Evolutionary conservation across 2,888 invertebrate genomes (phyloP).

Genomic region (Agriopis marginaria): DNA sequence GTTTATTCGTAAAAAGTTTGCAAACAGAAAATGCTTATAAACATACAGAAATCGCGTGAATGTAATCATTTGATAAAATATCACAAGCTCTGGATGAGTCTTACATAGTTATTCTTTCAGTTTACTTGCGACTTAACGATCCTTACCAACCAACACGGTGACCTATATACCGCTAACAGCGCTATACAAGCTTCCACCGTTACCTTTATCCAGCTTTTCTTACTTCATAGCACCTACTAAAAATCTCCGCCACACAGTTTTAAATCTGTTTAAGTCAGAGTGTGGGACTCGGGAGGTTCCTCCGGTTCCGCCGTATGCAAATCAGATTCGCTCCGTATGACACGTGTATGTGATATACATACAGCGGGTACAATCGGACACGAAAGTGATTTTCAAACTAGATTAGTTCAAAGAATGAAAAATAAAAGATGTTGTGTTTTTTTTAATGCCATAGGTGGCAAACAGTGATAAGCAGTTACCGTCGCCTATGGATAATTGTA

Average conservation of each 20-base stretch:
- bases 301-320: constrained; percentile 43
- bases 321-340: constrained; percentile 33
- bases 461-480: too few species aligned
- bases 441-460: too few species aligned
- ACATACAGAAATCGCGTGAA: too few species aligned
- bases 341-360: constrained; percentile 26
- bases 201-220: background rate
- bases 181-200: background rate
- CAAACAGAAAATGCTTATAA: too few species aligned
- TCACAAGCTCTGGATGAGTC: too few species aligned
- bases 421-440: too few species aligned
- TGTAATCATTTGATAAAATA: too few species aligned
- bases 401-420: too few species aligned
- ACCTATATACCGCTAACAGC: background rate
- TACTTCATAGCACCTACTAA: constrained; percentile 15
- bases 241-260: constrained; percentile 26
- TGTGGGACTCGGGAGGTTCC: constrained; percentile 31
- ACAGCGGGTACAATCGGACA: constrained; percentile 16
- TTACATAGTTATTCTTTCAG: too few species aligned
- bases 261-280: constrained; percentile 34
- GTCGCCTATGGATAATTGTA: too few species aligned
- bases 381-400: background rate
- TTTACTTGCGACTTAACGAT: background rate
- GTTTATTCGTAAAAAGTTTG: too few species aligned
- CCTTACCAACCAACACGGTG: background rate